Conservation (phyloP, 2,113 vertebrate genomes). For the Patagioenas fasciata region DNA sequence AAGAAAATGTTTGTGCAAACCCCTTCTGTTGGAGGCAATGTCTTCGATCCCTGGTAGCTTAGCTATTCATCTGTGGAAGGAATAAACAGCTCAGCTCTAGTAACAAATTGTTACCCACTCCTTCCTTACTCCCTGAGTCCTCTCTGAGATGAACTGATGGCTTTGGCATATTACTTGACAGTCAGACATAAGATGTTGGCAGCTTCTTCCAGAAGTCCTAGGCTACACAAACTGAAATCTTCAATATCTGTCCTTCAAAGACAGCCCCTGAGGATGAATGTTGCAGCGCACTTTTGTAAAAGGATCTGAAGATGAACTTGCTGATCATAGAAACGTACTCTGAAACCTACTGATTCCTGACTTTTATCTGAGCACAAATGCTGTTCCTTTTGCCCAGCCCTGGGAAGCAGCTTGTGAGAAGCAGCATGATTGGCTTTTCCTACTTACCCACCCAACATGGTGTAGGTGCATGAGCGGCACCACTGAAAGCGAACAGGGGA, state of each 20-base stretch:
- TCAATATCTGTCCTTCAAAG: not conserved
- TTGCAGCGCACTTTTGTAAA: not conserved
- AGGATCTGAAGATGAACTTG: not conserved
- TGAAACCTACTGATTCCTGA: not conserved
- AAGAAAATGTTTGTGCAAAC: not conserved
- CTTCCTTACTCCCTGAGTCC: not conserved
- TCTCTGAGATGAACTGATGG: not conserved
- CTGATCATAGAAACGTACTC: not conserved
- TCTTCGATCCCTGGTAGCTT: not conserved
- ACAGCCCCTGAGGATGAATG: not conserved
- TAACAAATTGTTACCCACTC: not conserved
- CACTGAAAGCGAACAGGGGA: not conserved
- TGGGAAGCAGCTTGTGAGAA: not conserved
- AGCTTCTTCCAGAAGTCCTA: not conserved
- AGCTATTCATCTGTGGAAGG: not conserved
- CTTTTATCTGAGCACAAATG: not conserved
- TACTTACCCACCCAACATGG: fast-evolving
- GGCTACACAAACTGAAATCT: not conserved
- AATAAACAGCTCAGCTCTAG: not conserved
- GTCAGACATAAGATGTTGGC: not conserved
- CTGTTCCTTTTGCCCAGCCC: not conserved
- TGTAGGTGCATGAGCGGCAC: not conserved
- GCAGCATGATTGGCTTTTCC: not conserved
- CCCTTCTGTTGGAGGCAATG: not conserved
- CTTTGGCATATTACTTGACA: not conserved